Base-by-base conservation (phyloP, 2,888 invertebrate genomes). In the Halictus quadricinctus region DNA sequence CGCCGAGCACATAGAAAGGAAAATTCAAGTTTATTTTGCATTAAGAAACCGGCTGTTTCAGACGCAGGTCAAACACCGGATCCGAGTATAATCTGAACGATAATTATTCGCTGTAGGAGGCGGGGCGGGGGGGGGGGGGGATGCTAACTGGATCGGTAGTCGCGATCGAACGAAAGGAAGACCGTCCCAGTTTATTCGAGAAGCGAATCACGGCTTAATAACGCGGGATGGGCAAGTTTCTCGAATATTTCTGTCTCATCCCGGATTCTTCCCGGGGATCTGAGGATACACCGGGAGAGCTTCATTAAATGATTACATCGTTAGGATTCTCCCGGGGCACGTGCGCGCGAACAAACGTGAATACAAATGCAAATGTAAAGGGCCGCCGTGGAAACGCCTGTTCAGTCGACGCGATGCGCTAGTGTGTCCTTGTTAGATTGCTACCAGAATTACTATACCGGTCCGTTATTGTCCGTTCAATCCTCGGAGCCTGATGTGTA, bases 221-320 rank as follows among this genome's bases (percentile, higher is more conserved):
- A 80, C 76, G 74, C 66, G 48, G 70, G 64, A 66, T 54, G 48
- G 66, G 76, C 48, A 46, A 54, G 75, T 72, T 36, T 73, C 80
- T 78, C 66, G 50, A 78, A 81, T 84, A 83, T 83, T 86, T 78
- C 66, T 69, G 21, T 41, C 74, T 46, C 76, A 74, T 82, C 69
- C 60, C 54, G 74, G 72, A 83, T 83, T 80, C 83, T 76, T 72
- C 80, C 36, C 29, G 25, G 25, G 78, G 46, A 58, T 46, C 46
- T 29, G 25, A 60, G 76, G 75, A 78, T 75, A 86, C 81, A 75
- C 64, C 64, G 76, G 81, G 83, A 85, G 82, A 85, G 82, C 79
- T 90, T 82, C 89, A 87, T 90, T 87, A 87, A 89, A 90, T 87
- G 86, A 87, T 88, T 87, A 79, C 82, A 86, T 88, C 87, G 84